A percentile compares a stretch with the other conserved stretches of the same genome.
These are phyloP conservation scores for Huso huso DNA, from an alignment of 2,797 vertebrate genomes.

Conservation along the genomic window DNA sequence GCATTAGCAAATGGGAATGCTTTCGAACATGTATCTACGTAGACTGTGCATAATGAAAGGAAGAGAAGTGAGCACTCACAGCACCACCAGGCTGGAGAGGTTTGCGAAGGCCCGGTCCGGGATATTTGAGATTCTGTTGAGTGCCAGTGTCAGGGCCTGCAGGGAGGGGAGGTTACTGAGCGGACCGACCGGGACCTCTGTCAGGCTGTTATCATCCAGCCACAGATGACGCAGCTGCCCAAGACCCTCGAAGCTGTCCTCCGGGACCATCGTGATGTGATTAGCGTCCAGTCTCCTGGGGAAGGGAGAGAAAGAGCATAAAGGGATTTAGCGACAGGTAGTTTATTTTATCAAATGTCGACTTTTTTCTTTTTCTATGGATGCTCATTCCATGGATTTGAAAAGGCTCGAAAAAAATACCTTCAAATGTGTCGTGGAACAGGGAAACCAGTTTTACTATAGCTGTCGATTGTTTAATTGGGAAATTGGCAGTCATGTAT, in stretches of 20 bases:
- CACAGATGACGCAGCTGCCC: conserved; percentile 90
- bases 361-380: no score
- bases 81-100: conserved; percentile 87
- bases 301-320: no score
- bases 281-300: conserved; percentile 88
- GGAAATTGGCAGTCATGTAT: no score
- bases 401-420: neutral
- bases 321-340: no score
- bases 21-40: no score
- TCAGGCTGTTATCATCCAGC: conserved; percentile 92
- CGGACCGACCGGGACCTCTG: conserved; percentile 73
- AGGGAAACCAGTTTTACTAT: no score
- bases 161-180: conserved; percentile 84
- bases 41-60: no score
- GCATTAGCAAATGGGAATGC: no score
- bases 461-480: no score
- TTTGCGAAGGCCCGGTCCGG: conserved; percentile 88
- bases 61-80: conserved; percentile 67
- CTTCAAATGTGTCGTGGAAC: neutral
- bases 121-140: conserved; percentile 85
- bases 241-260: conserved; percentile 88
- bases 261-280: conserved; percentile 83
- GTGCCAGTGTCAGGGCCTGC: conserved; percentile 86
- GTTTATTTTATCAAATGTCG: no score
- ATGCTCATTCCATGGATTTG: no score